Conservation (phyloP, 2,888 invertebrate species). For the Meteorus cinctellus region DNA sequence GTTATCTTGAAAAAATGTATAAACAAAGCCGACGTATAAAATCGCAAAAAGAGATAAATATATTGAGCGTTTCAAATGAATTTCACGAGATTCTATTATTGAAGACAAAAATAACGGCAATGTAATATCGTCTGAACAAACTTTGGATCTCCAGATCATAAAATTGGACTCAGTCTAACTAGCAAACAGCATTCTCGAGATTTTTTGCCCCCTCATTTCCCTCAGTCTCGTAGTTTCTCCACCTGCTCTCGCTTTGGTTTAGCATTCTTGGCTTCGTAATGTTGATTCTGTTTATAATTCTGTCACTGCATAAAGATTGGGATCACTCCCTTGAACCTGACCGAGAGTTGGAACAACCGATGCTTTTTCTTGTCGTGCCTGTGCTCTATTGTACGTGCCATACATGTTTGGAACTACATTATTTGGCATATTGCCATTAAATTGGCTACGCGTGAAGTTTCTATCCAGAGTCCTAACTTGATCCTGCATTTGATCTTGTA, state of each 20-base stretch:
- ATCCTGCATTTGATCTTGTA: slow-evolving; percentile 68
- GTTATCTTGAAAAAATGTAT: slow-evolving; percentile 1
- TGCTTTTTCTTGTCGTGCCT: slow-evolving; percentile 67
- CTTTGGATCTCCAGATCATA: not conserved
- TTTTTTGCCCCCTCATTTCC: slow-evolving; percentile 17
- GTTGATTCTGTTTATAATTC: slow-evolving; percentile 76
- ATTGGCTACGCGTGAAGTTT: slow-evolving; percentile 69
- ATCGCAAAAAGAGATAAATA: slow-evolving; percentile 15
- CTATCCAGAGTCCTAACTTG: slow-evolving; percentile 69
- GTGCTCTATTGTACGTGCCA: slow-evolving; percentile 70
- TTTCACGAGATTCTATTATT: slow-evolving; percentile 7
- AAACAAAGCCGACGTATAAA: not conserved
- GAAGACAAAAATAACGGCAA: not conserved
- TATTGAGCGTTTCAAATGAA: not conserved
- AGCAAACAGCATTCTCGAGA: not conserved
- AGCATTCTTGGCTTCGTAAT: slow-evolving; percentile 38
- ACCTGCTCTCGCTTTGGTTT: slow-evolving; percentile 33
- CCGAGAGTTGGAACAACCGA: slow-evolving; percentile 66
- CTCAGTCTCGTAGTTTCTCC: slow-evolving; percentile 20
- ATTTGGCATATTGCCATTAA: slow-evolving; percentile 61
- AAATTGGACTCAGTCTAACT: not conserved
- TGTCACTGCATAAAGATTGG: slow-evolving; percentile 83
- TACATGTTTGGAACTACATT: slow-evolving; percentile 72
- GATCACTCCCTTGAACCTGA: slow-evolving; percentile 72
- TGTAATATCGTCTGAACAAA: not conserved